Base-by-base conservation (phyloP, 2,113 vertebrate genomes). In the Notothenia rossii region DNA sequence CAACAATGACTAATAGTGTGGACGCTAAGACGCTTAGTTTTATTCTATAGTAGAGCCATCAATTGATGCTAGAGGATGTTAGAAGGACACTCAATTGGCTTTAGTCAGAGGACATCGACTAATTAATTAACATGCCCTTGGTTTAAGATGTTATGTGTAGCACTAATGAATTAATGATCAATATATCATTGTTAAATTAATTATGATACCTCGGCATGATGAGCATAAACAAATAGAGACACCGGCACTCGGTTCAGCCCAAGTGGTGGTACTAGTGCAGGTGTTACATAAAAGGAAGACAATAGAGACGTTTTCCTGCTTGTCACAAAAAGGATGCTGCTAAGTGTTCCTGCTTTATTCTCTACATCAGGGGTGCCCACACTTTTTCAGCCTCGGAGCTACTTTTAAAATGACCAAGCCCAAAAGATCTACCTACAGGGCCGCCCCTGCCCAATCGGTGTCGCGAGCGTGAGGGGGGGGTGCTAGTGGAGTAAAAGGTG, bases 201-300 rank as follows among this genome's bases (percentile, higher is more conserved):
- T 45, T 79, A 56, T 66, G 0, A 67, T 63, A 83, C 54, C 45
- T 63, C 72, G 56, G 48, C 13, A 61, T 75, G 55, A 83, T 83
- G 71, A 81, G 53, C 85, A 77, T 36, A 61, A 85, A 86, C 74
- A 88, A 79, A 79, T 66, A 33, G 56, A 64, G 46, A 82, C 29
- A 73, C 81, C 73, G 75, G 72, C 71, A 60, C 73, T 65, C 54
- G 73, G 76, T 77, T 68, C 55, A 70, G 29, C 67, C 50, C 29
- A 14, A 62, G 45, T 63, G 53, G 20, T 74, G 25, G n/a, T n/a
- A 43, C 9, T 49, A 40, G 29, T 72, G 64, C 1, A 3, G 56
- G 18, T 15, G 53, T 22, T 50, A 10, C 10, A 43, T 1, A 1
- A 81, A 72, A 81, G 43, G 0, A 75, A 88, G 77, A 81, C 45